These are phyloP conservation scores for Hyperopisus bebe DNA, from an alignment of 2,113 vertebrate species.

Conservation along the genomic window DNA sequence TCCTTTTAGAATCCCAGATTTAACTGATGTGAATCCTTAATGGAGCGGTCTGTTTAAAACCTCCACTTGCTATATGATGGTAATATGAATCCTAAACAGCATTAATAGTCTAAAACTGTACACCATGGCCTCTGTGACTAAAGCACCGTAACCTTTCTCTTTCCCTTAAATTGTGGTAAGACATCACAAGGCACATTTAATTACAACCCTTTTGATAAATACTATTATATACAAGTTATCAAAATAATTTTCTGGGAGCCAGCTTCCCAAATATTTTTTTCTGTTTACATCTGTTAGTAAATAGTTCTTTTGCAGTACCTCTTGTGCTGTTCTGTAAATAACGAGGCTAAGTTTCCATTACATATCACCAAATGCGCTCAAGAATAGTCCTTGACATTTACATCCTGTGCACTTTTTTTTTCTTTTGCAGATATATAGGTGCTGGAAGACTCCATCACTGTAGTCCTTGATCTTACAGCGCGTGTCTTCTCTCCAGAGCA, in stretches of 20 bases:
- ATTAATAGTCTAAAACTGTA: neutral
- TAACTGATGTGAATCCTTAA: neutral
- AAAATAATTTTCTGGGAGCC: slow-evolving; percentile 91
- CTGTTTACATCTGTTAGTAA: slow-evolving; percentile 17
- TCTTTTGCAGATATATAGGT: slow-evolving; percentile 49
- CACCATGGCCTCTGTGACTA: neutral
- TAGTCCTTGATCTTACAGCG: neutral
- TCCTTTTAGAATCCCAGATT: neutral
- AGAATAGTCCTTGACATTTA: slow-evolving; percentile 63
- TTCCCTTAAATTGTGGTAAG: slow-evolving; percentile 24
- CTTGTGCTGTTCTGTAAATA: slow-evolving; percentile 32
- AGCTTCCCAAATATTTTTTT: slow-evolving; percentile 77
- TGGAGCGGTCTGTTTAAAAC: neutral
- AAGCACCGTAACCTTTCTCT: slow-evolving; percentile 23
- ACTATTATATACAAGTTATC: slow-evolving; percentile 88
- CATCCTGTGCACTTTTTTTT: slow-evolving; percentile 46
- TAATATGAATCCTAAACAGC: neutral
- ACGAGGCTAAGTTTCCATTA: slow-evolving; percentile 60
- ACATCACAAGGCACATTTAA: slow-evolving; percentile 52
- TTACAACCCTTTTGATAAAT: slow-evolving; percentile 81
- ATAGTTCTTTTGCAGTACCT: slow-evolving; percentile 46
- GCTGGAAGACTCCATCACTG: slow-evolving; percentile 25
- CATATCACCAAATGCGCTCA: slow-evolving; percentile 54
- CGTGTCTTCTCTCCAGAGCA: slow-evolving; percentile 21
- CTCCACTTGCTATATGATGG: neutral